Percentiles rank a stretch among this genome's conserved stretches.
Evolutionary conservation across 2,797 vertebrate genomes (phyloP).

Genomic region (Mormyrus hasselquistii): DNA sequence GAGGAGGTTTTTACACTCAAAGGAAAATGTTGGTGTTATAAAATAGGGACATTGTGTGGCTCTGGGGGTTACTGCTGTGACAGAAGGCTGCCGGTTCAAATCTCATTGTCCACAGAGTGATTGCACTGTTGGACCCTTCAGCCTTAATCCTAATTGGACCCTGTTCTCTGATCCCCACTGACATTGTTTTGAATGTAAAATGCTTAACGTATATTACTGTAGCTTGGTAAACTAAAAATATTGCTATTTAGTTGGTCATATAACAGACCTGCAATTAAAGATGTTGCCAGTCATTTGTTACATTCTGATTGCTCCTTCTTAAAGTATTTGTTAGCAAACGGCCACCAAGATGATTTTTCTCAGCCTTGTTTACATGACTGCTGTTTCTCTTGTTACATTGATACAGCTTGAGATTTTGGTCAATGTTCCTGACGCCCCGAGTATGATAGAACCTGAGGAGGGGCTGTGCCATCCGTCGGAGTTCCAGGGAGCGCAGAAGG

Average conservation of each 20-base stretch:
- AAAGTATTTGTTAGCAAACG: not conserved
- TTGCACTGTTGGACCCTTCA: not conserved
- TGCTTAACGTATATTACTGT: not conserved
- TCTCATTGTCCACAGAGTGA: not conserved
- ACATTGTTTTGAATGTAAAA: not conserved
- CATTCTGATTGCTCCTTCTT: not conserved
- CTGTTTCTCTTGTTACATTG: not conserved
- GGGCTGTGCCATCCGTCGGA: conserved; percentile 48
- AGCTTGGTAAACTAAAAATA: not conserved
- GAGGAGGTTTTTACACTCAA: not conserved
- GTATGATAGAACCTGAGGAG: conserved; percentile 54
- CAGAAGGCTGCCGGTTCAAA: not conserved
- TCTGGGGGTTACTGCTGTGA: not conserved
- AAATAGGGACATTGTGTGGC: not conserved
- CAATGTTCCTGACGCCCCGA: conserved; percentile 66
- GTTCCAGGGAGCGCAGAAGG: conserved; percentile 47
- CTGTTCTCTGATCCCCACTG: not conserved
- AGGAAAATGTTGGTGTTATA: not conserved
- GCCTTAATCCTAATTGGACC: not conserved
- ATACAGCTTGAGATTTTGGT: conserved; percentile 81
- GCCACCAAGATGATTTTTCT: not conserved
- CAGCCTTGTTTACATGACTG: not conserved
- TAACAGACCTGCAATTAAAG: not conserved
- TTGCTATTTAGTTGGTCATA: not conserved
- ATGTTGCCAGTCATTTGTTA: not conserved